Evolutionary conservation across 2,888 invertebrate genomes (phyloP).

Genomic region (Hirtodrosophila duncani): DNA sequence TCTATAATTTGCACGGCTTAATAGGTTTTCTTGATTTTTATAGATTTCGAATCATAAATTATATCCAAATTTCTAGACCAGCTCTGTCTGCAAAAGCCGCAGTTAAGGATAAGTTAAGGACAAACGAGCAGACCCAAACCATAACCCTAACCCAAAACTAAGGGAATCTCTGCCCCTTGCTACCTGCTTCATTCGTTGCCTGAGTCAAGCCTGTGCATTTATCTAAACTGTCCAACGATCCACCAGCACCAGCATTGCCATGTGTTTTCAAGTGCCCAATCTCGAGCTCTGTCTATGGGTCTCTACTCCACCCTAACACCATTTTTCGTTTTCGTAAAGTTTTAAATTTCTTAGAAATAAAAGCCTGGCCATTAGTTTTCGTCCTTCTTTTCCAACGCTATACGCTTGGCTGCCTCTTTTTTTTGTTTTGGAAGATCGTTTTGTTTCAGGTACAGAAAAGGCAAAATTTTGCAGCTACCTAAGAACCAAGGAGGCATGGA

Average conservation of each 20-base stretch:
- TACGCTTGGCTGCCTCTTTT: slow-evolving; percentile 49
- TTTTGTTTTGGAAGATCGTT: slow-evolving; percentile 20
- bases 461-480: slow-evolving; percentile 52
- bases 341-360: slow-evolving; percentile 78
- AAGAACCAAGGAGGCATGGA: slow-evolving; percentile 14
- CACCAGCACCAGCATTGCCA: slow-evolving; percentile 36
- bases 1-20: neutral
- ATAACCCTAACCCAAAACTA: too few relatives aligned
- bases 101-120: neutral
- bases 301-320: slow-evolving; percentile 45
- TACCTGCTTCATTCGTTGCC: neutral
- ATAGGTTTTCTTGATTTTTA: too few relatives aligned
- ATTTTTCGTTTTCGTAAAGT: slow-evolving; percentile 66
- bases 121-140: slow-evolving; percentile 28
- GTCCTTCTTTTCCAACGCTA: slow-evolving; percentile 50
- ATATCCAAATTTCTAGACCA: too few relatives aligned
- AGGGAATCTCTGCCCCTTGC: slow-evolving; percentile 37
- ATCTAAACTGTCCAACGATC: slow-evolving; percentile 52
- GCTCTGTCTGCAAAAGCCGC: too few relatives aligned
- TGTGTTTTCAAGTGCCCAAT: slow-evolving; percentile 60
- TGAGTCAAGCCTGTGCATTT: slow-evolving; percentile 23
- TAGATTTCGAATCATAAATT: too few relatives aligned
- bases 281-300: slow-evolving; percentile 6
- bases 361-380: slow-evolving; percentile 73
- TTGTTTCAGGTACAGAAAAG: slow-evolving; percentile 37